Evolutionary conservation across 2,888 invertebrate genomes (phyloP).

Genomic region (Macrophya alboannulata): DNA sequence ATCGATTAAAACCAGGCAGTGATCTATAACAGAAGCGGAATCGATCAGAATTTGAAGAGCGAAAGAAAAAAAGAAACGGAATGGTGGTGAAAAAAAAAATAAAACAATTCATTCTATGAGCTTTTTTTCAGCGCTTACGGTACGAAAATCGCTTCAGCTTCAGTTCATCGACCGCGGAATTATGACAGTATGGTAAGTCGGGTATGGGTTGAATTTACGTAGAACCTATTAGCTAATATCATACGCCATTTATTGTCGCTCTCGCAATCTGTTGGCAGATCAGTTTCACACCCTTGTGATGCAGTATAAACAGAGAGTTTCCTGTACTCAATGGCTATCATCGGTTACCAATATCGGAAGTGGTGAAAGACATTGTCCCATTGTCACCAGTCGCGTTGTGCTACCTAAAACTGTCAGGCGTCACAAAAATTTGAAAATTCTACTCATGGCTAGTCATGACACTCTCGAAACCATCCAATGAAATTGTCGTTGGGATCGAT

Average conservation of each 20-base stretch:
- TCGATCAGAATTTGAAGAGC: not conserved
- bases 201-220: not conserved
- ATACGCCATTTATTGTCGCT: not conserved
- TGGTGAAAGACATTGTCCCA: not conserved
- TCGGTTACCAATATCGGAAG: not conserved
- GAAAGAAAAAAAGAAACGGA: no score
- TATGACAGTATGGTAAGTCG: no score
- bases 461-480: not conserved
- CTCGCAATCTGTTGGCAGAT: not conserved
- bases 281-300: not conserved
- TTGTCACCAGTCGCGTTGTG: no score
- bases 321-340: not conserved
- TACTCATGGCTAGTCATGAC: not conserved
- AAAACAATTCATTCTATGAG: not conserved
- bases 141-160: not conserved
- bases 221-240: not conserved
- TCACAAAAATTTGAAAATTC: not conserved
- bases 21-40: conserved; percentile 7
- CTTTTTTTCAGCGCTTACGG: not conserved
- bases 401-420: not conserved
- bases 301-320: not conserved
- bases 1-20: conserved; percentile 21
- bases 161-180: no score
- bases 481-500: not conserved
- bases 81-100: not conserved